Evolutionary conservation across 2,888 invertebrate genomes (phyloP).

Genomic region (Stomorhina lunata): DNA sequence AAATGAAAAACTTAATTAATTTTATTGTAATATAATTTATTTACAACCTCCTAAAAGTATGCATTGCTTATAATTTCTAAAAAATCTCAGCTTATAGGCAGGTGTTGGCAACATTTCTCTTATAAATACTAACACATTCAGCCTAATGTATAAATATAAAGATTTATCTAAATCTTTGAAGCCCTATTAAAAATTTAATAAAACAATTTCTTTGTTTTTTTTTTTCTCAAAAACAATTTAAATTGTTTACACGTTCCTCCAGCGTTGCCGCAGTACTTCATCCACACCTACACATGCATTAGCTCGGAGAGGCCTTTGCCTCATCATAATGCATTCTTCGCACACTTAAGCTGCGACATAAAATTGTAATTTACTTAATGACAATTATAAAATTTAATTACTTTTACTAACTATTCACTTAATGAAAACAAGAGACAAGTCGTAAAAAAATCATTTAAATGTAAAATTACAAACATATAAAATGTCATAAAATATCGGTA

Average conservation of each 20-base stretch:
- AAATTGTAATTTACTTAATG: conserved; percentile 60
- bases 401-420: conserved; percentile 59
- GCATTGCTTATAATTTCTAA: too few species aligned
- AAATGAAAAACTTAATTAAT: too few species aligned
- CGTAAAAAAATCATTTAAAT: conserved; percentile 34
- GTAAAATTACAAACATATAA: neutral
- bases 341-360: conserved; percentile 43
- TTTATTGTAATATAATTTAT: too few species aligned
- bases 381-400: conserved; percentile 63
- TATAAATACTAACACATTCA: too few species aligned
- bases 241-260: conserved; percentile 23
- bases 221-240: neutral
- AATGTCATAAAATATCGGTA: neutral
- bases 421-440: conserved; percentile 49
- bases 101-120: too few species aligned
- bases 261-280: neutral
- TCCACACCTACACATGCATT: neutral
- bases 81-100: too few species aligned
- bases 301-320: too few species aligned
- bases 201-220: too few species aligned
- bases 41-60: too few species aligned
- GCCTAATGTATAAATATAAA: too few species aligned
- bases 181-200: too few species aligned
- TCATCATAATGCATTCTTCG: conserved; percentile 31
- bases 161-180: too few species aligned